Evolutionary conservation across 2,888 invertebrate species (phyloP), one percentile per base, ranked within the genome.

Genomic region (Oegoconia quadripuncta): DNA sequence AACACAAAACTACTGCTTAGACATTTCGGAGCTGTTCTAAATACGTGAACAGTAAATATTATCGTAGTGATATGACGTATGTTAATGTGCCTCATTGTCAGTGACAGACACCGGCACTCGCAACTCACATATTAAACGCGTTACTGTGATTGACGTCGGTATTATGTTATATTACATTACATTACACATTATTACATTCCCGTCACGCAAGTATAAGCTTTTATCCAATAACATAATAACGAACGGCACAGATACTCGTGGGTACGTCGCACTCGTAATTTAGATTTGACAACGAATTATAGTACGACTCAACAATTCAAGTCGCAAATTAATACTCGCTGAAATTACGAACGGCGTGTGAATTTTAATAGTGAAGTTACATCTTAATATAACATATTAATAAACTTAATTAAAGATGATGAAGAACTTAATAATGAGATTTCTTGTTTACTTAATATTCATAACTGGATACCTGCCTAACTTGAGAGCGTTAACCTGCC

Each of bases 211-310:
- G 17, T 33, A 22, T 28, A 28, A 55, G 74, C 67, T 75, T 76
- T 74, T 77, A 79, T 74, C 80, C 75, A 74, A 82, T 76, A 75
- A 74, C 53, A 76, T 14, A 25, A 4, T 23, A n/a, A n/a, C n/a
- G 15, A 16, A 26, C n/a, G 13, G 11, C 28, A 18, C 22, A 22
- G 20, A 70, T 66, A 73, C 71, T 71, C 59, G 64, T 63, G 70
- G n/a, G n/a, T n/a, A 74, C 66, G 73, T 77, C 72, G 66, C 60
- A 72, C 66, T 71, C 67, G 67, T 72, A 75, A 76, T 81, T 77
- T 75, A 61, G 63, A 59, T 69, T 61, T 74, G 73, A 74, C 71
- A 64, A 55, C 64, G 65, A 67, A 68, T 72, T n/a, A n/a, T 65
- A 54, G 51, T 60, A 62, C 61, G 61, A 64, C 55, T 60, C 62